Percentiles rank a stretch among this genome's conserved stretches.
Evolutionary conservation across 2,888 invertebrate species (phyloP).

Genomic region (Macrosoma leucophasiata): DNA sequence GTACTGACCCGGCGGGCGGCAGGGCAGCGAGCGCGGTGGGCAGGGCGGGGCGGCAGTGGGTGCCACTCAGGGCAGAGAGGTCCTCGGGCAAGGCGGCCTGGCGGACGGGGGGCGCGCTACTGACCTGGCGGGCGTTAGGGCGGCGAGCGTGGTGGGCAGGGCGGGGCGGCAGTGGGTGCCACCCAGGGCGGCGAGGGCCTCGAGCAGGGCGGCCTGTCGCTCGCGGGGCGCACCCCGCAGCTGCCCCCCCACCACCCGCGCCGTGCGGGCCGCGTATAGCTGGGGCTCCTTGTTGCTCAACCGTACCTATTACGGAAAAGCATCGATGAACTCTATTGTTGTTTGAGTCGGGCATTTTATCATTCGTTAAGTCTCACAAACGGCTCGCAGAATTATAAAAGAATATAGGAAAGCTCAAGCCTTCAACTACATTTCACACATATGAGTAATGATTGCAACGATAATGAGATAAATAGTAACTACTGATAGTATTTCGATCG

Average conservation of each 20-base stretch:
- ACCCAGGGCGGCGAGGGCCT: conserved; percentile 51
- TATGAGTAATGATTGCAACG: no score
- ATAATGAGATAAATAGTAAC: no score
- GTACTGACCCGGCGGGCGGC: no score
- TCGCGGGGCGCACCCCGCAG: conserved; percentile 30
- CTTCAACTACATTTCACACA: no score
- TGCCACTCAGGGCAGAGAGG: conserved; percentile 6
- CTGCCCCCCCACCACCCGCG: conserved; percentile 39
- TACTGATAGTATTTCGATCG: no score
- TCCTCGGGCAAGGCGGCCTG: conserved; percentile 48
- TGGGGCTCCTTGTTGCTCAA: conserved; percentile 46
- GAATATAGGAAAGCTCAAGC: no score
- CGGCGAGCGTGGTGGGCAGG: conserved; percentile 31
- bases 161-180: conserved; percentile 38
- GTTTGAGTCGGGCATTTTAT: no score
- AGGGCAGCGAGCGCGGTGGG: not conserved
- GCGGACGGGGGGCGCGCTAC: conserved; percentile 30
- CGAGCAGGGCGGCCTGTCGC: conserved; percentile 44
- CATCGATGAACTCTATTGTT: no score
- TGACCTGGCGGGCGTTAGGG: conserved; percentile 32
- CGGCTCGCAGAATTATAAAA: no score
- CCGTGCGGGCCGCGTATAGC: conserved; percentile 47
- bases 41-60: not conserved
- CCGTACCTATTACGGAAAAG: no score
- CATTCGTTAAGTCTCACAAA: no score